These are phyloP conservation scores for Chelonus formosanus DNA, from an alignment of 2,888 invertebrate genomes.

Conservation along the genomic window DNA sequence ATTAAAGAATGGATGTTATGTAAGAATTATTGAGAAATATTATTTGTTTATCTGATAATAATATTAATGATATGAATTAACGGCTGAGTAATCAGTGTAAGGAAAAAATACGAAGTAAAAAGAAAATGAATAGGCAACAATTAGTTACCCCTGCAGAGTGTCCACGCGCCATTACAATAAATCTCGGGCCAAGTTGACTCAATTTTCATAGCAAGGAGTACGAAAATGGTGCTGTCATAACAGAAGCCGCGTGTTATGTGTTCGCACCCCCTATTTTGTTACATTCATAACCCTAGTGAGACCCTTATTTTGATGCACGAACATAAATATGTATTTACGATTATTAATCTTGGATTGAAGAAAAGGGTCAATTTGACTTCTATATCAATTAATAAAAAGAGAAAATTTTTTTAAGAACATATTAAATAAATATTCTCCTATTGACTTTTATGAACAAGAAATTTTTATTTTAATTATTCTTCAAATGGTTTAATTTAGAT, in stretches of 20 bases:
- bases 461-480: too few species aligned
- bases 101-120: constrained; percentile 6
- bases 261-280: constrained; percentile 41
- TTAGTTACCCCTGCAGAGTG: constrained; percentile 29
- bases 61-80: too few species aligned
- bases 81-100: background rate
- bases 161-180: constrained; percentile 47
- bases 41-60: too few species aligned
- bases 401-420: too few species aligned
- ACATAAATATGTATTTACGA: constrained; percentile 12
- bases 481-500: too few species aligned
- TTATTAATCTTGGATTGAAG: constrained; percentile 5
- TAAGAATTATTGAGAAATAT: too few species aligned
- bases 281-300: constrained; percentile 19
- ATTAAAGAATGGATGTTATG: too few species aligned
- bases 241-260: constrained; percentile 59
- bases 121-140: constrained; percentile 33
- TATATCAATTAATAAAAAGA: background rate
- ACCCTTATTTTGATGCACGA: constrained; percentile 19
- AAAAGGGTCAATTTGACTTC: background rate
- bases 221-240: constrained; percentile 58
- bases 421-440: too few species aligned
- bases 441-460: too few species aligned
- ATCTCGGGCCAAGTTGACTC: constrained; percentile 44
- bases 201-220: constrained; percentile 40